Percentiles rank a stretch among this genome's conserved stretches.
These are phyloP conservation scores for Nothocercus julius DNA, from an alignment of 2,113 vertebrate genomes.

Conservation along the genomic window DNA sequence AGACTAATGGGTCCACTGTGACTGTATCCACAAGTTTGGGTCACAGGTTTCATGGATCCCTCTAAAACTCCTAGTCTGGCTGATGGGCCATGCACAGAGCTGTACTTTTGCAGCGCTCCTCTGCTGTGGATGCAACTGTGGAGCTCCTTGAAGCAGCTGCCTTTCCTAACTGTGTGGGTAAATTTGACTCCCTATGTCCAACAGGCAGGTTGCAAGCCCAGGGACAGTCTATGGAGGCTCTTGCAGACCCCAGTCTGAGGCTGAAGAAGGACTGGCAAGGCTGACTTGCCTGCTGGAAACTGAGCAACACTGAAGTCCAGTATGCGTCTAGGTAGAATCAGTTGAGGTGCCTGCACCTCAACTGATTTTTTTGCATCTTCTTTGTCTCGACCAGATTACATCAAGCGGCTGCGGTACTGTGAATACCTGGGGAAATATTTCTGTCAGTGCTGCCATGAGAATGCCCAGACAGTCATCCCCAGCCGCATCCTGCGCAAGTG, in stretches of 20 bases:
- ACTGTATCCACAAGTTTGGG: neutral
- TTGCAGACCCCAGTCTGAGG: neutral
- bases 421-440: slow-evolving; percentile 98
- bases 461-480: slow-evolving; percentile 88
- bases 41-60: neutral
- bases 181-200: neutral
- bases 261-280: neutral
- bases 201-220: neutral
- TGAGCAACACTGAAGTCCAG: neutral
- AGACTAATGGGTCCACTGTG: too few species aligned
- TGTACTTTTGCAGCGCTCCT: neutral
- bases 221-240: neutral
- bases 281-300: neutral
- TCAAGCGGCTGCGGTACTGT: slow-evolving; percentile 95
- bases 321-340: neutral
- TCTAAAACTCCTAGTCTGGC: neutral
- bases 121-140: neutral
- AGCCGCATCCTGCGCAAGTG: slow-evolving; percentile 92
- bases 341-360: fast-evolving
- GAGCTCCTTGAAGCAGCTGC: neutral
- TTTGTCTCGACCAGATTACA: slow-evolving; percentile 84
- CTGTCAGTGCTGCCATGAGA: slow-evolving; percentile 98
- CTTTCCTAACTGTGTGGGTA: neutral
- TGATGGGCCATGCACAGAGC: neutral
- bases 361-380: neutral